phyloP scores from a whole-genome alignment of 2,113 vertebrate species.

The Cheilinus undulatus region DNA sequence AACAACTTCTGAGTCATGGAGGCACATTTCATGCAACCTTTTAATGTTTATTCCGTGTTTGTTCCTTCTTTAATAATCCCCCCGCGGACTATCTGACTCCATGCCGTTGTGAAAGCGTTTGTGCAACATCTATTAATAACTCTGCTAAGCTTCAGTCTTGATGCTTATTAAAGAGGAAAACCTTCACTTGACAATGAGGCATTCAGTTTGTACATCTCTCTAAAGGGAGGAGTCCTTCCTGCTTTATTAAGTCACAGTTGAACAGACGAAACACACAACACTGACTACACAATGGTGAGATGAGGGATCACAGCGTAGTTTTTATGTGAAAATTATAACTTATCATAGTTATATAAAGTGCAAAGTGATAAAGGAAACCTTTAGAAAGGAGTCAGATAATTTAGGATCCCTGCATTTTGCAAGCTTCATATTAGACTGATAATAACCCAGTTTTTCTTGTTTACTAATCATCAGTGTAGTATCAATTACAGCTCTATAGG shows the following conservation, averaged over 20 bases:
- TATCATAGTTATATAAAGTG: background rate
- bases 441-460: background rate
- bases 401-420: background rate
- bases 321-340: background rate
- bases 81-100: background rate
- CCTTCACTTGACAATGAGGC: constrained; percentile 33
- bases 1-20: background rate
- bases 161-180: background rate
- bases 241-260: constrained; percentile 26
- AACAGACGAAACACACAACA: background rate
- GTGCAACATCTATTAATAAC: background rate
- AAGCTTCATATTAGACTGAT: background rate
- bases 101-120: background rate
- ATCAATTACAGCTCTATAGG: too few relatives aligned
- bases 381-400: background rate
- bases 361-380: too few relatives aligned
- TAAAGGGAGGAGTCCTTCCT: constrained; percentile 43
- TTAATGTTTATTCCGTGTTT: background rate
- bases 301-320: background rate
- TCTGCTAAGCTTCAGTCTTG: background rate
- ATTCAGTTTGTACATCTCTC: constrained; percentile 19
- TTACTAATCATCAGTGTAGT: too few relatives aligned
- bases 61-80: background rate
- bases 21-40: background rate
- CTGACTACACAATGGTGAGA: constrained; percentile 1